Evolutionary conservation across 2,888 invertebrate genomes (phyloP).

Genomic region (Diachrysia chrysitis): DNA sequence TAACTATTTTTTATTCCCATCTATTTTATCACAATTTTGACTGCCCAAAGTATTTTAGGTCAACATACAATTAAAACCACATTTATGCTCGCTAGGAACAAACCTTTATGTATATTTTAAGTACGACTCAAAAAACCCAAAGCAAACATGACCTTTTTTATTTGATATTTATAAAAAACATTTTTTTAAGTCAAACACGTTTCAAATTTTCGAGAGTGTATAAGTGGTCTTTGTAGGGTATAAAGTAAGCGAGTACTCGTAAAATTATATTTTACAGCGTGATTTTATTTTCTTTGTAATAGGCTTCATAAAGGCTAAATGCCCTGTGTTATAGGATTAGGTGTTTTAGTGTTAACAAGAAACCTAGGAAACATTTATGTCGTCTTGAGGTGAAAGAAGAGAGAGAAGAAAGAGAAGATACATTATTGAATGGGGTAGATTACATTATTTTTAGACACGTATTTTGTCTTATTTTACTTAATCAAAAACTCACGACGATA

Average conservation of each 20-base stretch:
- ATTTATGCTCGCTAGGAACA: neutral
- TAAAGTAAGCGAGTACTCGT: slow-evolving; percentile 31
- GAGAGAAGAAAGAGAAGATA: too few species aligned
- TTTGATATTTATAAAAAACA: slow-evolving; percentile 5
- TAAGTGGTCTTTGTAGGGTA: slow-evolving; percentile 12
- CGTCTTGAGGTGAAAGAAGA: too few species aligned
- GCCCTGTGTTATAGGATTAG: slow-evolving; percentile 4
- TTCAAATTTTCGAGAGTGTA: slow-evolving; percentile 12
- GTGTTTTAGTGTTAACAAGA: slow-evolving; percentile 9
- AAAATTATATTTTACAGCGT: slow-evolving; percentile 42
- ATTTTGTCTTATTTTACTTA: too few species aligned
- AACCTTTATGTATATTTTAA: too few species aligned
- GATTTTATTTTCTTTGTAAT: slow-evolving; percentile 31
- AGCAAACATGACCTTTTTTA: neutral
- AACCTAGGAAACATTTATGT: neutral
- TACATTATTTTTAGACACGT: too few species aligned
- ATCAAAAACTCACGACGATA: too few species aligned
- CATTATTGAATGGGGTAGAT: too few species aligned
- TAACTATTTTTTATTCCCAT: too few species aligned
- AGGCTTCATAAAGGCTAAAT: slow-evolving; percentile 19
- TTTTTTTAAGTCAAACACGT: slow-evolving; percentile 13
- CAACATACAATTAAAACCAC: neutral
- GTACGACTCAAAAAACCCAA: neutral
- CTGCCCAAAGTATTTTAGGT: too few species aligned
- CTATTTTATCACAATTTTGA: too few species aligned